phyloP scores from a whole-genome alignment of 1,140 invertebrate genomes.

The Maniola jurtina region DNA sequence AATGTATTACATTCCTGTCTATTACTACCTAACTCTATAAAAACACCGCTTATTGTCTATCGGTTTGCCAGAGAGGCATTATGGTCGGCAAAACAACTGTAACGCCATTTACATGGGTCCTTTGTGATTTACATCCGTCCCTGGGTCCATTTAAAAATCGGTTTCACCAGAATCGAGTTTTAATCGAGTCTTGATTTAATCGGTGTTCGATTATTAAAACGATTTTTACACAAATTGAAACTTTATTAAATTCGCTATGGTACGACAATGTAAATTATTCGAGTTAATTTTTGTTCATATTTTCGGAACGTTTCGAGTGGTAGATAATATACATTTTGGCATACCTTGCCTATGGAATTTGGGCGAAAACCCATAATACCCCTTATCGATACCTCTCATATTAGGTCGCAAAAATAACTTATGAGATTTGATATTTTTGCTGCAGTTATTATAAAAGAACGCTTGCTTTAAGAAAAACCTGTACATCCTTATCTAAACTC shows the following conservation, averaged over 20 bases:
- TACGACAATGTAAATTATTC: neutral
- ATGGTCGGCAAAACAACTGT: conserved; percentile 48
- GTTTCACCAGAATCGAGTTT: conserved; percentile 40
- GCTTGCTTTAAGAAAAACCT: no score
- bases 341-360: no score
- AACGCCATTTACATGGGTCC: conserved; percentile 54
- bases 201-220: conserved; percentile 26
- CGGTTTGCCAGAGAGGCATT: conserved; percentile 43
- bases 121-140: conserved; percentile 51
- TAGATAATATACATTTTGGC: no score
- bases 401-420: no score
- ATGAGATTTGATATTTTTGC: no score
- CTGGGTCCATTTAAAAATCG: conserved; percentile 40
- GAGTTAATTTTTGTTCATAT: neutral
- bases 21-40: neutral
- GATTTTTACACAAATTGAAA: conserved; percentile 5
- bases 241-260: neutral
- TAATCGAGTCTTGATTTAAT: conserved; percentile 47
- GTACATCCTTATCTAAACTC: no score
- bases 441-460: no score
- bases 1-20: neutral
- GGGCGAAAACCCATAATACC: no score
- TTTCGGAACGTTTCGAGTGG: neutral
- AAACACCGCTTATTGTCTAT: conserved; percentile 34
- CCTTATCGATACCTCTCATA: no score